A percentile compares a stretch with the other conserved stretches of the same genome.
Conservation (phyloP, 2,113 vertebrate genomes). For the Stictonetta naevosa region DNA sequence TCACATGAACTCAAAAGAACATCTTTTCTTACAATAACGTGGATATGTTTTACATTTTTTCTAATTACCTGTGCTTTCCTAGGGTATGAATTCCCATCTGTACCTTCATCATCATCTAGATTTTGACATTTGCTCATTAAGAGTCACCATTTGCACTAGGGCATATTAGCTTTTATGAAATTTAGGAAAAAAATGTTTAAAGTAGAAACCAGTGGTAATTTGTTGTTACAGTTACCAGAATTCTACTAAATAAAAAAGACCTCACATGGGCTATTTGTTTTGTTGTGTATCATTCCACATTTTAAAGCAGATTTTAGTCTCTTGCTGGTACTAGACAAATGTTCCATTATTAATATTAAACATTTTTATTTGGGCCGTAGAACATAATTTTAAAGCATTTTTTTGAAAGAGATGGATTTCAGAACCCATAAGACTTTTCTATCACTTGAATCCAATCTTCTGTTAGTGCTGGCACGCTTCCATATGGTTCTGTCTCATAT, state of each 20-base stretch:
- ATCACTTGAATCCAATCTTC: not conserved
- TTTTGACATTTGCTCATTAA: not conserved
- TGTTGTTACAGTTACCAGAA: not conserved
- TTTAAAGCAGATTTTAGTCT: not conserved
- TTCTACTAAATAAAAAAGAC: not conserved
- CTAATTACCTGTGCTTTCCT: not conserved
- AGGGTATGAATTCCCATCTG: not conserved
- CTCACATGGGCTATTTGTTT: not conserved
- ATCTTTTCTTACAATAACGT: accelerated
- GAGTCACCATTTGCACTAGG: not conserved
- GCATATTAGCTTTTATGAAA: not conserved
- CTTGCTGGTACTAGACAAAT: not conserved
- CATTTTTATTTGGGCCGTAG: not conserved
- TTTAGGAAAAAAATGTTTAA: not conserved
- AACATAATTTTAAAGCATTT: not conserved
- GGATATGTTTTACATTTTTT: conserved; percentile 18
- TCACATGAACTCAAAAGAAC: not conserved
- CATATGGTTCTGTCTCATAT: not conserved
- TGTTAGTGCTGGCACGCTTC: not conserved
- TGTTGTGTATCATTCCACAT: not conserved
- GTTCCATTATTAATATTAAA: not conserved
- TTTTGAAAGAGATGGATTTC: not conserved
- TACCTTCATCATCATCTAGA: not conserved
- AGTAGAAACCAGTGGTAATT: not conserved
- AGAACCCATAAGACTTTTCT: not conserved